Evolutionary conservation across 2,113 vertebrate species (phyloP), one percentile per base, ranked within the genome.

Genomic region (Ceyx melanurus): DNA sequence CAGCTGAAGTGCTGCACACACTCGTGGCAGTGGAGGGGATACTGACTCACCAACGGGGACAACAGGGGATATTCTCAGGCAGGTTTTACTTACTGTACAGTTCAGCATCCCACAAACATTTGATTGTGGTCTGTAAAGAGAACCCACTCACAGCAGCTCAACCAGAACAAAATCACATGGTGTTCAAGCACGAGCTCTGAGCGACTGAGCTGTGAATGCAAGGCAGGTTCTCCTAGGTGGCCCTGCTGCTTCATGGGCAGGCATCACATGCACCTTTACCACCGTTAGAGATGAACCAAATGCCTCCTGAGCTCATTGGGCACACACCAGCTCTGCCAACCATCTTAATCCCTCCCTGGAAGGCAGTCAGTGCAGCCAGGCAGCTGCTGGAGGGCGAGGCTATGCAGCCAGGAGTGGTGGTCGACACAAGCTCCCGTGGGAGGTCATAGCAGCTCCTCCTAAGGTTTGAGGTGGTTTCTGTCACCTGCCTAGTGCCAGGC

Each of bases 1-100:
- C 77, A 95, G 90, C 90, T 92, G 22, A 96, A 95, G 92, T 95
- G 90, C 90, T 81, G 68, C 15, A 21, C 0, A 4, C 62, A 70
- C 77, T 96, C 96, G 96, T 94, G 95, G 79, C 64, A 92, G 88
- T 82, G 92, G 61, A 95, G 94, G 93, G 88, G 90, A 95, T 90
- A 92, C 83, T 87, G 6, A 86, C 80, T 93, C 88, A 94, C 75
- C 16, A 6, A 88, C 6, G 84, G 84, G 90, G 93, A 70, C 89
- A 92, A 95, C 48, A 83, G 8, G 43, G 75, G 78, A 72, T 93
- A 87, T 86, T 92, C 71, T 71, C 91, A 89, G 6, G 9, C 43
- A 57, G 46, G 57, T 76, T 96, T 96, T 93, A 92, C 92, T 93
- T 97, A 95, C 85, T 46, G 76, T 92, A 89, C 87, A 89, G 82